phyloP scores from a whole-genome alignment of 2,797 vertebrate species.

The Parauchenoglanis ngamensis region DNA sequence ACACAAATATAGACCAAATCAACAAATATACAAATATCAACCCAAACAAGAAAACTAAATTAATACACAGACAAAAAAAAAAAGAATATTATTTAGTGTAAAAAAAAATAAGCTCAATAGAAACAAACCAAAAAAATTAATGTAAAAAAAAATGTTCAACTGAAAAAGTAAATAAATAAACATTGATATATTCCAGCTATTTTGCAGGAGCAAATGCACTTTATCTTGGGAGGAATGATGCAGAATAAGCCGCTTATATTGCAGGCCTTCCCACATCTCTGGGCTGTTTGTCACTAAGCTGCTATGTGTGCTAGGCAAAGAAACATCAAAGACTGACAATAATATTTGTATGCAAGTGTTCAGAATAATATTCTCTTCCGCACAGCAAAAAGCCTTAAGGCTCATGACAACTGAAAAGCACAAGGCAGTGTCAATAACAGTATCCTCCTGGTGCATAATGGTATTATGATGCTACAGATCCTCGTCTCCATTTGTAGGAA shows the following conservation, averaged over 20 bases:
- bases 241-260: slow-evolving; percentile 74
- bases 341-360: slow-evolving; percentile 56
- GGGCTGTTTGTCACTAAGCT: slow-evolving; percentile 69
- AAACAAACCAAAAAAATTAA: background rate
- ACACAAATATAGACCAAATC: background rate
- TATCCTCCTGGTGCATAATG: slow-evolving; percentile 7
- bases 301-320: slow-evolving; percentile 59
- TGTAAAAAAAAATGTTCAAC: background rate
- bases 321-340: slow-evolving; percentile 66
- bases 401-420: slow-evolving; percentile 9
- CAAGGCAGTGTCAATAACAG: slow-evolving; percentile 1
- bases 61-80: background rate
- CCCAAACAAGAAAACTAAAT: background rate
- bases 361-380: slow-evolving; percentile 34
- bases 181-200: slow-evolving; percentile 51
- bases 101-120: background rate
- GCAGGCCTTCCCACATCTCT: slow-evolving; percentile 64
- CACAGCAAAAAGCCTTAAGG: slow-evolving; percentile 12
- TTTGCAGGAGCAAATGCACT: slow-evolving; percentile 60
- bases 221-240: slow-evolving; percentile 64
- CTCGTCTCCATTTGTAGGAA: slow-evolving; percentile 3
- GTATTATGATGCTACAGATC: background rate
- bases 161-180: slow-evolving; percentile 43
- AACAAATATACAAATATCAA: background rate
- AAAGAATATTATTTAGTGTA: background rate